Evolutionary conservation across 2,888 invertebrate species (phyloP), one percentile per base, ranked within the genome.

Genomic region (Caenorhabditis wallacei): DNA sequence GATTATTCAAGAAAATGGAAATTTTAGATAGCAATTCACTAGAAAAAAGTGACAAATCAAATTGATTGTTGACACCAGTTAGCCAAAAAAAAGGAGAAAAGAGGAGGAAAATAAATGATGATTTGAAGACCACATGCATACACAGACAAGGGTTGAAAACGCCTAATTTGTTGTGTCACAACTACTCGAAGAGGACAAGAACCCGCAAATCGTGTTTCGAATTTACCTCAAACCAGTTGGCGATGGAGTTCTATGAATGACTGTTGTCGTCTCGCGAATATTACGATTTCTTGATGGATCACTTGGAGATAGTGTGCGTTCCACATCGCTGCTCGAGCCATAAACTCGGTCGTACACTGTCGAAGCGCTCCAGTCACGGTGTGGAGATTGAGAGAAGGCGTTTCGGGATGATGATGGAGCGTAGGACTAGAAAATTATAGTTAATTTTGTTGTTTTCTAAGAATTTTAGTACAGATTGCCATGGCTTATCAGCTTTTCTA

Each of bases 311-410:
- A 83, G 30, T 2, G 83, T 80, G 7, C 83, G 71, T 18, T 83
- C 83, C 46, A 83, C 70, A 56, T 85, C 87, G n/a, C 72, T 80
- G 22, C 57, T 56, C 1, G 70, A 80, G 37, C 85, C 85, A 51
- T 87, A 87, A 35, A 85, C 80, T 61, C 82, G 61, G 48, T 87
- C 87, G 64, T 85, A 87, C 40, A 84, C 80, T 37, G 64, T 78
- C 2, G 84, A 74, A 22, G 85, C 85, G 26, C 76, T 79, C 85
- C 85, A 85, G 30, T 85, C 84, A 40, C 87, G 68, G 18, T 82
- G 79, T 11, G 87, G 87, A 10, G 87, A 87, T 24, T 85, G 75
- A 1, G 85, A 85, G 56, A 84, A 82, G 7, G 85, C 84, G 30
- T 76, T 76, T 11, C 87, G 70, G n/a, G 78, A 80, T 5, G 84